These are phyloP conservation scores for Sminthurinus signatus DNA, from an alignment of 1,140 invertebrate species.

Conservation along the genomic window DNA sequence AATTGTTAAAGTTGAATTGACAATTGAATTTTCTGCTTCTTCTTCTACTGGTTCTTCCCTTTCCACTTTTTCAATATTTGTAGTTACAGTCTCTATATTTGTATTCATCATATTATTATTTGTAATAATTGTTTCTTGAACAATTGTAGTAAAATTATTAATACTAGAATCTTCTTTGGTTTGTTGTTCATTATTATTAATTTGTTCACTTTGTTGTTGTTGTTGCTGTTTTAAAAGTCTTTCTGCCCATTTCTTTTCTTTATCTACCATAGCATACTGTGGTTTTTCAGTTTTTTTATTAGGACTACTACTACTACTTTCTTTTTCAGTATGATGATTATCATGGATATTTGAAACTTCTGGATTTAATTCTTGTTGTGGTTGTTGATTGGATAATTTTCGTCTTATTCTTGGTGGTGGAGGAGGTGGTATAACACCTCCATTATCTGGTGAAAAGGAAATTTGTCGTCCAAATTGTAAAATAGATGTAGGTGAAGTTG, in stretches of 20 bases:
- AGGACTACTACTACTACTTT: not conserved
- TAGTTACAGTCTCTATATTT: too few relatives aligned
- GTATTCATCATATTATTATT: too few relatives aligned
- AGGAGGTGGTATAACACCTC: constrained; percentile 9
- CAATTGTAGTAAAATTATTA: too few relatives aligned
- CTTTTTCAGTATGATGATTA: not conserved
- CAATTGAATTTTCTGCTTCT: too few relatives aligned
- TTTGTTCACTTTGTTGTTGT: not conserved
- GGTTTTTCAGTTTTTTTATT: constrained; percentile 10
- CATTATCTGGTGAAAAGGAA: not conserved
- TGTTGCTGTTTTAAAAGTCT: constrained; percentile 17
- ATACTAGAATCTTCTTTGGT: not conserved
- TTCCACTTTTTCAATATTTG: too few relatives aligned
- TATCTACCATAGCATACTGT: constrained; percentile 33
- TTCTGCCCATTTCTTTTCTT: constrained; percentile 38
- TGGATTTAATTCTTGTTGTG: not conserved
- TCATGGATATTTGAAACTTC: not conserved
- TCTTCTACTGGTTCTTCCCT: too few relatives aligned
- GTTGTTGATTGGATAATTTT: not conserved
- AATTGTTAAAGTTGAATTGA: too few relatives aligned
- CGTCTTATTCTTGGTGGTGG: constrained; percentile 16
- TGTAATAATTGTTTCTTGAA: too few relatives aligned
- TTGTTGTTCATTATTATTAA: not conserved
- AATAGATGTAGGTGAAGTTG: too few relatives aligned
- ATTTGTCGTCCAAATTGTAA: not conserved